phyloP scores from a whole-genome alignment of 2,888 invertebrate species.

The Adineta ricciae region DNA sequence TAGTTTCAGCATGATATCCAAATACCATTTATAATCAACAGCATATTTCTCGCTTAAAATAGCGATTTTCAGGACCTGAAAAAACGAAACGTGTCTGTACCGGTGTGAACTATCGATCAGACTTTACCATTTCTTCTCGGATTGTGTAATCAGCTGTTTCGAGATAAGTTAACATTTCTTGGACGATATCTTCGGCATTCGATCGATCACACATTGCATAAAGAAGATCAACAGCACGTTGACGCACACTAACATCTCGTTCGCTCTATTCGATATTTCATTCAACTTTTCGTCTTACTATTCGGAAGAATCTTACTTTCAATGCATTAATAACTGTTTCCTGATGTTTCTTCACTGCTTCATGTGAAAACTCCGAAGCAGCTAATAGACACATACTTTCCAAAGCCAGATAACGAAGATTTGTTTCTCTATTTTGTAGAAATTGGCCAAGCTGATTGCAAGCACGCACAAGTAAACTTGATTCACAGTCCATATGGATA shows the following conservation, averaged over 20 bases:
- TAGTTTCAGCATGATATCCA: slow-evolving; percentile 90
- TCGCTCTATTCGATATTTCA: too few species aligned
- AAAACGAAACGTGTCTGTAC: not conserved
- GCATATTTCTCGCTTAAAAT: slow-evolving; percentile 98
- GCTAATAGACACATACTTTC: slow-evolving; percentile 99
- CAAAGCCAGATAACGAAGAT: slow-evolving; percentile 76
- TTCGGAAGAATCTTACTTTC: slow-evolving; percentile 52
- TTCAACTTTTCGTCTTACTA: not conserved
- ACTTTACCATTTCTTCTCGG: slow-evolving; percentile 82
- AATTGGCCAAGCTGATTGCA: slow-evolving; percentile 98
- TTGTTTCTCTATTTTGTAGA: slow-evolving; percentile 80
- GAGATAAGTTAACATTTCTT: slow-evolving; percentile 95
- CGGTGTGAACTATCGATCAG: not conserved
- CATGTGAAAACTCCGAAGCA: slow-evolving; percentile 96
- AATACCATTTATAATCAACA: slow-evolving; percentile 93
- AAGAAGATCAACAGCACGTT: slow-evolving; percentile 89
- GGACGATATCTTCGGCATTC: slow-evolving; percentile 97
- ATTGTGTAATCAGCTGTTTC: slow-evolving; percentile 99
- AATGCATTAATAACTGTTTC: slow-evolving; percentile 96
- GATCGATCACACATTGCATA: slow-evolving; percentile 99
- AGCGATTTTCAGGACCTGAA: slow-evolving; percentile 75
- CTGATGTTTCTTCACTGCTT: slow-evolving; percentile 98
- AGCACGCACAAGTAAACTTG: slow-evolving; percentile 85
- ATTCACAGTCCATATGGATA: slow-evolving; percentile 96
- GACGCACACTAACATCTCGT: slow-evolving; percentile 90